Percentiles rank a stretch among this genome's conserved stretches.
Evolutionary conservation across 2,797 vertebrate species (phyloP).

Genomic region (Halcyon smyrnensis): DNA sequence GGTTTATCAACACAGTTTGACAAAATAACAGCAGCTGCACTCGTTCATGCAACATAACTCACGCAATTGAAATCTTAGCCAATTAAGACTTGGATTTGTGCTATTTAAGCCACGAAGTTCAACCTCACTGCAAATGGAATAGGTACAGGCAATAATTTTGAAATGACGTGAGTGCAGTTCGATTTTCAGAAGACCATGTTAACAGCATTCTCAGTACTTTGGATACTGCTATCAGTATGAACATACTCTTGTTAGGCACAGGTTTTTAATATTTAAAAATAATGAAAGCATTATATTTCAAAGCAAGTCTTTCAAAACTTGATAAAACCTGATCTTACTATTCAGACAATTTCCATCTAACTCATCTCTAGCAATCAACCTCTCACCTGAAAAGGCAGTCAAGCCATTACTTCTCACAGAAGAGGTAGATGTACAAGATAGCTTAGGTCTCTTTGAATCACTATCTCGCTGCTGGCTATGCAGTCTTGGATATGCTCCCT

Average conservation of each 20-base stretch:
- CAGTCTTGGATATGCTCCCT: conserved; percentile 86
- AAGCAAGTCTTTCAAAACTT: neutral
- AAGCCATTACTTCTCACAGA: conserved; percentile 84
- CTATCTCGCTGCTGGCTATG: conserved; percentile 86
- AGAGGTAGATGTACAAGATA: conserved; percentile 88
- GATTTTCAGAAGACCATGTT: neutral
- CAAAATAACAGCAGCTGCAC: neutral
- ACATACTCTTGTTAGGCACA: neutral
- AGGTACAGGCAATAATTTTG: neutral
- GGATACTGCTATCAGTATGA: neutral
- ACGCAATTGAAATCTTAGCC: neutral
- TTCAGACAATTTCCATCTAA: neutral
- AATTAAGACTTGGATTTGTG: neutral
- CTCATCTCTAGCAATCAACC: neutral
- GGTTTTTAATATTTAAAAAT: neutral
- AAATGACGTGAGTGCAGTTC: fast-evolving
- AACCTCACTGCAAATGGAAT: neutral
- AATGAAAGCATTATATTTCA: neutral
- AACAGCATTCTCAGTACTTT: neutral
- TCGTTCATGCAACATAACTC: neutral
- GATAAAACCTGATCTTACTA: neutral
- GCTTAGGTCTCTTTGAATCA: conserved; percentile 94
- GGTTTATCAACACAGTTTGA: neutral
- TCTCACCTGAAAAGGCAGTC: conserved; percentile 85
- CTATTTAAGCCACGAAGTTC: neutral